Base-by-base conservation (phyloP, 2,888 invertebrate species). In the Gibbula magus region DNA sequence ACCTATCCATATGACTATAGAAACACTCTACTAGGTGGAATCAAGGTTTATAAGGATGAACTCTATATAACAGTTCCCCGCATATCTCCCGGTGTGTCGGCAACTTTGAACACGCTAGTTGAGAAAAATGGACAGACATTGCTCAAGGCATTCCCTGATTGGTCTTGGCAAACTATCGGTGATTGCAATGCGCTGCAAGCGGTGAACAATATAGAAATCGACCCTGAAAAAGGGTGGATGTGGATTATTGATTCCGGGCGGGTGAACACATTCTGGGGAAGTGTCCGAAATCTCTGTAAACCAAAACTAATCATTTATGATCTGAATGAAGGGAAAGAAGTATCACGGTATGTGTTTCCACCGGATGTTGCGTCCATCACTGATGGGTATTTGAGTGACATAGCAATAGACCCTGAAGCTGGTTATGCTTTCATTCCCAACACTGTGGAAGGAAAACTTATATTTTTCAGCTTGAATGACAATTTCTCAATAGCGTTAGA, bases 161-260 rank as follows among this genome's bases (percentile, higher is more conserved):
- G 89, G 90, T 79, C 77, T 1, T 83, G 83, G 84, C 89, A 90
- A 79, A 83, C 78, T 20, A 76, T 87, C 32, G 90, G 88, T 0
- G 83, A 88, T 78, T 90, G 90, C 70, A 75, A 82, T n/a, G 88
- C 87, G 0, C 81, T 90, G n/a, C 90, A 90, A 77, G 87, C 85
- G 76, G 88, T 88, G 13, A 88, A 88, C 80, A 88, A 88, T 73
- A 89, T 90, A 85, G 89, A 89, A 78, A 83, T 90, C 13, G 89
- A 89, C 78, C 89, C 89, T 25, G 87, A 87, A 78, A 85, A 84
- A 5, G 88, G 88, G 5, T 82, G 81, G 39, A 87, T 90, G 89
- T 90, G 87, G 84, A 88, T 89, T 13, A 86, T 89, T 54, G 90
- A 90, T 78, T 86, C 83, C 8, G 89, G 90, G 8, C 52, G 86